These are phyloP conservation scores for Octonoba sinensis DNA, from an alignment of 2,888 invertebrate species.

Conservation along the genomic window DNA sequence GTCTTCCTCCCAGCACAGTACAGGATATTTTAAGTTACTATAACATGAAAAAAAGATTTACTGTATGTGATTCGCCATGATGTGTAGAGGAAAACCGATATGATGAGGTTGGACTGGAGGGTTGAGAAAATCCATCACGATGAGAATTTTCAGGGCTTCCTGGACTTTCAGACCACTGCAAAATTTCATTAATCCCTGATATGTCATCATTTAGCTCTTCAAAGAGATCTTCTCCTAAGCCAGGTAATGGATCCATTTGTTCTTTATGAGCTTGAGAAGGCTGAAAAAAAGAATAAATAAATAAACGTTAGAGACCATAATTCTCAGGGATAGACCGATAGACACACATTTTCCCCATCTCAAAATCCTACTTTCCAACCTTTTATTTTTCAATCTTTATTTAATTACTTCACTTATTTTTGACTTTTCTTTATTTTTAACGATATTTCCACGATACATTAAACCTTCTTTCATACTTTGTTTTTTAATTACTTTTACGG, in stretches of 20 bases:
- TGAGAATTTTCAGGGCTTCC: conserved; percentile 75
- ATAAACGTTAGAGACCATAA: neutral
- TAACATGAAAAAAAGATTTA: conserved; percentile 67
- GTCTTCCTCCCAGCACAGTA: too few relatives aligned
- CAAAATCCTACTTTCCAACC: too few relatives aligned
- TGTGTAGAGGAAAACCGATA: conserved; percentile 74
- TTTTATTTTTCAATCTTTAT: too few relatives aligned
- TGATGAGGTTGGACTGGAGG: conserved; percentile 74
- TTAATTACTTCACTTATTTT: too few relatives aligned
- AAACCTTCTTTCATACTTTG: too few relatives aligned
- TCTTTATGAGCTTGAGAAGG: conserved; percentile 77
- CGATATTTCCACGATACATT: too few relatives aligned
- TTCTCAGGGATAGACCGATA: too few relatives aligned
- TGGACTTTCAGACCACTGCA: conserved; percentile 77
- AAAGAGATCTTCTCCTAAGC: conserved; percentile 58
- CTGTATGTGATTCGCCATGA: conserved; percentile 74
- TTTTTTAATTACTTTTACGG: too few relatives aligned
- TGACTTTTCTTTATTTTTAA: too few relatives aligned
- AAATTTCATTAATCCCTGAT: conserved; percentile 78
- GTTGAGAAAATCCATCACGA: conserved; percentile 69
- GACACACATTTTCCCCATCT: too few relatives aligned
- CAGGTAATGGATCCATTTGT: conserved; percentile 65
- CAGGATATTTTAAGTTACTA: too few relatives aligned
- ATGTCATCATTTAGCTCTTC: conserved; percentile 58
- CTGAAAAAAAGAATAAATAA: conserved; percentile 69